phyloP scores from a whole-genome alignment of 1,140 invertebrate species.

The Drosophila yakuba region DNA sequence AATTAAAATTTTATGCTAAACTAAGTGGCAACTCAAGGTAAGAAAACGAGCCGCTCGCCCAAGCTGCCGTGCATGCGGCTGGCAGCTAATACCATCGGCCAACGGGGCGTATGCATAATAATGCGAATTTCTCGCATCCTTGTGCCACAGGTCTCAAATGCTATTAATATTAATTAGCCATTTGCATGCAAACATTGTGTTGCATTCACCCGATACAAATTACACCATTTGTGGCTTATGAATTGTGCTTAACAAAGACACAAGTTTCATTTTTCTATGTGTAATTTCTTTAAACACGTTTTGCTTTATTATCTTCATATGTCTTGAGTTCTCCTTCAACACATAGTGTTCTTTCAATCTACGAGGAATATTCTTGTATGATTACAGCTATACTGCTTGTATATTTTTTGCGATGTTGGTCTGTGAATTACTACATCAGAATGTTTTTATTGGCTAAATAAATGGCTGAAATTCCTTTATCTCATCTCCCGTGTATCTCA shows the following conservation, averaged over 20 bases:
- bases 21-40: slow-evolving; percentile 73
- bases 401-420: neutral
- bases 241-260: no score
- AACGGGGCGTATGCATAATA: slow-evolving; percentile 56
- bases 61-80: slow-evolving; percentile 7
- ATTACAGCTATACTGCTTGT: neutral
- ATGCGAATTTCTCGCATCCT: slow-evolving; percentile 55
- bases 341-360: neutral
- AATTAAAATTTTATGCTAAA: slow-evolving; percentile 83
- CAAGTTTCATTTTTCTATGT: no score
- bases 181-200: slow-evolving; percentile 54
- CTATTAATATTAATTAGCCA: slow-evolving; percentile 72
- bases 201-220: slow-evolving; percentile 29
- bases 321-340: no score
- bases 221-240: neutral
- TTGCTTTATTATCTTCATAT: no score
- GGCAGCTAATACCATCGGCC: slow-evolving; percentile 35
- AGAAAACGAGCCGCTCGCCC: slow-evolving; percentile 9
- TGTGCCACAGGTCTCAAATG: slow-evolving; percentile 28
- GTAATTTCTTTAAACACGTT: no score
- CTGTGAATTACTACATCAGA: slow-evolving; percentile 27
- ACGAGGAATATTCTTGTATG: neutral
- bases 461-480: slow-evolving; percentile 38
- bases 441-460: slow-evolving; percentile 37
- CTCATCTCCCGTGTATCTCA: slow-evolving; percentile 11